These are phyloP conservation scores for Ranitomeya variabilis DNA, from an alignment of 2,113 vertebrate genomes.

Conservation along the genomic window DNA sequence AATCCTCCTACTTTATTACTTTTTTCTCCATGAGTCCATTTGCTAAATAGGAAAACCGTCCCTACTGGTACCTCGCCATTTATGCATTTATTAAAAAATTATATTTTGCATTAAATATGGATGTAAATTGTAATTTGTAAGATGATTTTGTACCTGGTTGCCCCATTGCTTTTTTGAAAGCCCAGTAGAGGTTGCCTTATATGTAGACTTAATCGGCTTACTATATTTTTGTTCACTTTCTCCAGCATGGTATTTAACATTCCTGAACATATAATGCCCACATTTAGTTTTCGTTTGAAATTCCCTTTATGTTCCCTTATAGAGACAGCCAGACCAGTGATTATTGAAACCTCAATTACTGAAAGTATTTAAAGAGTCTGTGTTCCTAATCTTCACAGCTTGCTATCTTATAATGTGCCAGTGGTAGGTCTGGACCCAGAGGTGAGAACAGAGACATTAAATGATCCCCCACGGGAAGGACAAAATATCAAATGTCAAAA, in stretches of 20 bases:
- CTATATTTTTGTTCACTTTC: neutral
- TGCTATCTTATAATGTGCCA: slow-evolving; percentile 37
- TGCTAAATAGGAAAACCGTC: too few relatives aligned
- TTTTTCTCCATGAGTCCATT: too few relatives aligned
- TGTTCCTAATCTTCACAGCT: slow-evolving; percentile 42
- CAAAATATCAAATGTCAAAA: slow-evolving; percentile 42
- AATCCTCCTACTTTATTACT: too few relatives aligned
- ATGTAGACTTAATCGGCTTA: neutral
- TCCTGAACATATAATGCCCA: neutral
- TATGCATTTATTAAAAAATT: too few relatives aligned
- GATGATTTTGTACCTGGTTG: neutral
- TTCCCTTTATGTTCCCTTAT: neutral
- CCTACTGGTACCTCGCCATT: too few relatives aligned
- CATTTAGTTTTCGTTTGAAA: slow-evolving; percentile 10
- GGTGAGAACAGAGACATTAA: slow-evolving; percentile 36
- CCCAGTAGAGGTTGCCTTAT: neutral
- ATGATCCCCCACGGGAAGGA: slow-evolving; percentile 26
- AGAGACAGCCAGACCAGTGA: slow-evolving; percentile 15
- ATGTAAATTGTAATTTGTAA: neutral
- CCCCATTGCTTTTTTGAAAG: neutral
- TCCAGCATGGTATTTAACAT: neutral
- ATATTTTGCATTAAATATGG: too few relatives aligned
- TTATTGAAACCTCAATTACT: slow-evolving; percentile 32
- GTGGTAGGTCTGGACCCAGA: slow-evolving; percentile 36
- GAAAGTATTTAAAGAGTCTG: slow-evolving; percentile 25